Evolutionary conservation across 35 echinoderm and acorn worm genomes (phyloP).

Genomic region (Hemicentrotus pulcherrimus): DNA sequence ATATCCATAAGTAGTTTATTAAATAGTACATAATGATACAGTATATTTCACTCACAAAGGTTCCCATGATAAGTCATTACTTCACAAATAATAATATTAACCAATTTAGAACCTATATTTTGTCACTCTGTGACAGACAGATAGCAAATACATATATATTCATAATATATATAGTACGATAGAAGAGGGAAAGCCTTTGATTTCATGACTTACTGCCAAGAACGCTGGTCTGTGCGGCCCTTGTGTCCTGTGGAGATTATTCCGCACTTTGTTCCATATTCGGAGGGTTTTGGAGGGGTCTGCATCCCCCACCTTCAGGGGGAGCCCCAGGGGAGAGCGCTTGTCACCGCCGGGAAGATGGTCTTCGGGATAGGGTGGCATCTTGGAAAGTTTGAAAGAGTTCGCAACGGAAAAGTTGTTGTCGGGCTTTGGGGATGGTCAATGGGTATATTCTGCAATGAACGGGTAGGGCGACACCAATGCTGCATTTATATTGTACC

Average conservation of each 20-base stretch:
- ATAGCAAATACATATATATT: no score
- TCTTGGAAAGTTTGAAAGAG: neutral
- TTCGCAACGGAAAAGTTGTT: neutral
- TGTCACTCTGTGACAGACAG: no score
- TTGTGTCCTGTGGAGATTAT: slow-evolving; percentile 23
- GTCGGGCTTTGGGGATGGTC: neutral
- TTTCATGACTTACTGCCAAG: neutral
- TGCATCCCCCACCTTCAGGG: slow-evolving; percentile 53
- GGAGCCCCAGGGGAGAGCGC: slow-evolving; percentile 63
- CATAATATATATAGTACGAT: neutral
- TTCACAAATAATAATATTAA: no score
- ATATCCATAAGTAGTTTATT: no score
- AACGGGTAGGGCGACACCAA: neutral
- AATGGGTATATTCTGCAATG: neutral
- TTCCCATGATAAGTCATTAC: no score
- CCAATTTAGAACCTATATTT: no score
- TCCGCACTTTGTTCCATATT: slow-evolving; percentile 43
- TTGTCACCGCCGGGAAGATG: slow-evolving; percentile 26
- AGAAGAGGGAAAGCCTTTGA: neutral
- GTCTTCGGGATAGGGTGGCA: slow-evolving; percentile 49
- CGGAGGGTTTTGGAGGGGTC: neutral
- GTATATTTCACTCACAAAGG: no score
- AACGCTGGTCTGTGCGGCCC: neutral
- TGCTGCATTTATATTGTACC: neutral
- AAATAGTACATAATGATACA: no score